Evolutionary conservation across 1,140 invertebrate species (phyloP).

Genomic region (Neodiprion pinetum): DNA sequence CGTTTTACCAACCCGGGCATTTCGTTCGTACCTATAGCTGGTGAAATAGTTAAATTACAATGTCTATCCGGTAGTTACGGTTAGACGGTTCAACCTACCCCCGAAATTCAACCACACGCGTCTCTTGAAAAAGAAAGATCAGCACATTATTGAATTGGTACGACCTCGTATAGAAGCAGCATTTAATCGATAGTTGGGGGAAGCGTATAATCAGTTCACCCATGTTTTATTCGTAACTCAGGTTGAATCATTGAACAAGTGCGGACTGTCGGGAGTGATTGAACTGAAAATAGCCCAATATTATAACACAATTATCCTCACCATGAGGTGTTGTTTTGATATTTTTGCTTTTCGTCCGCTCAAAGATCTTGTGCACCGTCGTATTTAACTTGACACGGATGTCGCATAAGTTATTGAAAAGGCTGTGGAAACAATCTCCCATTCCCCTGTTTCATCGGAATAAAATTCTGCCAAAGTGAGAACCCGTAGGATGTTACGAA

Average conservation of each 20-base stretch:
- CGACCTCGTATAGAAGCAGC: background rate
- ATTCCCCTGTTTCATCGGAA: conserved; percentile 9
- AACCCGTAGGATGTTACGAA: conserved; percentile 10
- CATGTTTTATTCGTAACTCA: background rate
- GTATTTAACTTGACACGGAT: background rate
- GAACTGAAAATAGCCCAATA: too few species aligned
- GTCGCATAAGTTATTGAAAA: background rate
- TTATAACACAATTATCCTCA: too few species aligned
- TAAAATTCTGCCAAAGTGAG: conserved; percentile 11
- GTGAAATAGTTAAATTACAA: conserved; percentile 1
- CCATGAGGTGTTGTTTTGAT: too few species aligned
- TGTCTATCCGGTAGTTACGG: background rate
- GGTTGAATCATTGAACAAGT: background rate
- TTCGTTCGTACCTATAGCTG: background rate
- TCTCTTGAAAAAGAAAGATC: background rate
- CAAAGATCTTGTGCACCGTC: too few species aligned
- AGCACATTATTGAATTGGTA: background rate
- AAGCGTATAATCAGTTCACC: too few species aligned
- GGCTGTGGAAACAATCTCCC: conserved; percentile 10
- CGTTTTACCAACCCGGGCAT: background rate
- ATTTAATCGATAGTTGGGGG: background rate
- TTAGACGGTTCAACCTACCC: conserved; percentile 1
- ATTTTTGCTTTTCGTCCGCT: too few species aligned
- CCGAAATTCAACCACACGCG: background rate
- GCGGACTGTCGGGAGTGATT: too few species aligned